A percentile compares a stretch with the other conserved stretches of the same genome.
phyloP scores from a whole-genome alignment of 2,113 vertebrate genomes.

The Phylloscopus whistleri region DNA sequence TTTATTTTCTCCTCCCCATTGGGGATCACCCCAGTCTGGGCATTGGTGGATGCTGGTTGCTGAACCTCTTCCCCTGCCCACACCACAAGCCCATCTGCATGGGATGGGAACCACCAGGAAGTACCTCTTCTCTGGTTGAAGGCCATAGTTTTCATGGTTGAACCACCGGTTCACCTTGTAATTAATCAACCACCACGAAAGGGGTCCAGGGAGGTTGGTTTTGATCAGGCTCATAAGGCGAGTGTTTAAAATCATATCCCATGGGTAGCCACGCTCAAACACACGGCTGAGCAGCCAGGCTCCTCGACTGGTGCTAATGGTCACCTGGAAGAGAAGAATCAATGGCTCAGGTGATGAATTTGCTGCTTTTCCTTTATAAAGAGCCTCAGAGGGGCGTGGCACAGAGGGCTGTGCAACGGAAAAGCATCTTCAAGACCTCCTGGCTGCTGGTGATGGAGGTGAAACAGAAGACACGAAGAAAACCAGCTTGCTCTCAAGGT shows the following conservation, averaged over 20 bases:
- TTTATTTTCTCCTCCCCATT: background rate
- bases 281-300: constrained; percentile 79
- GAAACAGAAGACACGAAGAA: background rate
- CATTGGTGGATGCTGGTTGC: background rate
- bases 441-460: background rate
- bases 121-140: constrained; percentile 81
- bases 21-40: background rate
- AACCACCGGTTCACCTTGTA: constrained; percentile 70
- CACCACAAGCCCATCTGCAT: background rate
- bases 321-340: constrained; percentile 74
- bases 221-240: constrained; percentile 66
- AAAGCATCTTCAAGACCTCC: background rate
- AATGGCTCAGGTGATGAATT: background rate
- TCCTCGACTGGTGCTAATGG: constrained; percentile 79
- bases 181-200: constrained; percentile 63
- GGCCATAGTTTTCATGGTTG: constrained; percentile 81
- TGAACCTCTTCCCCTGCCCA: background rate
- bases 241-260: constrained; percentile 77
- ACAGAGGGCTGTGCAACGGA: accelerated
- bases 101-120: background rate
- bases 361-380: background rate
- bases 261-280: constrained; percentile 74
- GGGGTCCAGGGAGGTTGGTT: constrained; percentile 60
- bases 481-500: background rate
- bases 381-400: accelerated